These are phyloP conservation scores for Temnothorax nylanderi DNA, from an alignment of 1,140 invertebrate genomes.

Conservation along the genomic window DNA sequence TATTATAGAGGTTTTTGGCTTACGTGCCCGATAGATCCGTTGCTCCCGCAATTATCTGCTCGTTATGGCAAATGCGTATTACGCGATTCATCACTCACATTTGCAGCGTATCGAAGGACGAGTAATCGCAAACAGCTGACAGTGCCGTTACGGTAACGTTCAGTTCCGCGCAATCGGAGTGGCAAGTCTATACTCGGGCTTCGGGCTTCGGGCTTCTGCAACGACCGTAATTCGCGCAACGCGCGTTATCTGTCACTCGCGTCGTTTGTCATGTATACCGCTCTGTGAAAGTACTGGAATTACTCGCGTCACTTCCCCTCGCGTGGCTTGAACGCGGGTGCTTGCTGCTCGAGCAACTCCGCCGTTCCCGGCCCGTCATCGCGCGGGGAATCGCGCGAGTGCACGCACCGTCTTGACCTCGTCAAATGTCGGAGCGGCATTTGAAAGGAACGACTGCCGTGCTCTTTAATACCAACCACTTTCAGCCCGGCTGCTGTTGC, in stretches of 20 bases:
- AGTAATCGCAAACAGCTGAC: constrained; percentile 15
- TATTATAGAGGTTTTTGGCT: background rate
- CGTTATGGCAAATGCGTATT: background rate
- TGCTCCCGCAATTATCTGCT: background rate
- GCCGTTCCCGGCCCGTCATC: background rate
- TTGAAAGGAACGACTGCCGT: constrained; percentile 71
- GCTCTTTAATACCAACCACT: constrained; percentile 59
- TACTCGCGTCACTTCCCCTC: constrained; percentile 46
- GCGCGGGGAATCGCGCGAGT: constrained; percentile 14
- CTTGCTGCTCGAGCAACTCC: no score
- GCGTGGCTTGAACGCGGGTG: background rate
- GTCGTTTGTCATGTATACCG: constrained; percentile 46
- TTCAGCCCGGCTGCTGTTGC: constrained; percentile 1
- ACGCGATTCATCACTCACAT: background rate
- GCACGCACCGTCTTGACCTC: constrained; percentile 53
- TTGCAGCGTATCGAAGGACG: background rate
- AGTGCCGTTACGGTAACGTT: constrained; percentile 29
- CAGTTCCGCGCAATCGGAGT: constrained; percentile 14
- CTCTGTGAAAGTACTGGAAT: constrained; percentile 49
- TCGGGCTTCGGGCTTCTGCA: background rate
- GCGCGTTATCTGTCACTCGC: constrained; percentile 47
- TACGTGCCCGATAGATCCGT: background rate
- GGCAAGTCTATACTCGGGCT: constrained; percentile 4
- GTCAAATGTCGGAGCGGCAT: constrained; percentile 77
- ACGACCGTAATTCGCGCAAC: constrained; percentile 37